Base-by-base conservation (phyloP, 2,797 vertebrate genomes). In the Fratercula arctica region DNA sequence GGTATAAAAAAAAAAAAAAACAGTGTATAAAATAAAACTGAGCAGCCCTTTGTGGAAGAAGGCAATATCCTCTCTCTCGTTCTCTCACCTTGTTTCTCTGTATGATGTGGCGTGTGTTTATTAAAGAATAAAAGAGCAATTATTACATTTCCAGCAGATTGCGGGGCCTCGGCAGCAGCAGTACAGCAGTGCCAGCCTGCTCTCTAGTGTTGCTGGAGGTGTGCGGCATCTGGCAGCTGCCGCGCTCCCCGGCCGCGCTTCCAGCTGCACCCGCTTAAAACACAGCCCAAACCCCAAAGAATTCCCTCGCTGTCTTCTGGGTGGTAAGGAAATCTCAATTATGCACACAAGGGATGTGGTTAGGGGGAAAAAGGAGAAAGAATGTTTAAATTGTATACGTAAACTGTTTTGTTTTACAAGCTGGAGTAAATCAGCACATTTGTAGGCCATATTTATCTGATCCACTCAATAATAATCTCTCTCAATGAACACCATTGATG, bases 381-480 rank as follows among this genome's bases (percentile, higher is more conserved):
- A 98, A 97, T 97, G 97, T 97, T 98, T 97, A 97, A 97, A 98
- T 97, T 98, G 98, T 97, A 91, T 94, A 97, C 96, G 96, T 97
- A 98, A 98, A 97, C 96, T 98, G 98, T 98, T 98, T 98, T 98
- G 97, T 97, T 97, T 98, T 97, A 97, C 97, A 98, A 97, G 97
- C 98, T 97, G 98, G 97, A 97, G 90, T 96, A 98, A 98, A 98
- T 97, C 97, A 97, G 96, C 97, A 98, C 98, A 98, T 98, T 98
- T 98, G 99, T 98, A 97, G 96, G 93, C 98, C 98, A 98, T 97
- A 98, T 98, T 98, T 98, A 98, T 98, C 96, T 93, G 96, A 97
- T 97, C 86, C 92, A 78, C 97, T 97, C 95, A 89, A 17, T 92
- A 95, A 95, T 95, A 94, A 89, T 87, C 87, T 90, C 91, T 96